Conservation (phyloP, 2,888 invertebrate species). For the Pristionchus japonicus region DNA sequence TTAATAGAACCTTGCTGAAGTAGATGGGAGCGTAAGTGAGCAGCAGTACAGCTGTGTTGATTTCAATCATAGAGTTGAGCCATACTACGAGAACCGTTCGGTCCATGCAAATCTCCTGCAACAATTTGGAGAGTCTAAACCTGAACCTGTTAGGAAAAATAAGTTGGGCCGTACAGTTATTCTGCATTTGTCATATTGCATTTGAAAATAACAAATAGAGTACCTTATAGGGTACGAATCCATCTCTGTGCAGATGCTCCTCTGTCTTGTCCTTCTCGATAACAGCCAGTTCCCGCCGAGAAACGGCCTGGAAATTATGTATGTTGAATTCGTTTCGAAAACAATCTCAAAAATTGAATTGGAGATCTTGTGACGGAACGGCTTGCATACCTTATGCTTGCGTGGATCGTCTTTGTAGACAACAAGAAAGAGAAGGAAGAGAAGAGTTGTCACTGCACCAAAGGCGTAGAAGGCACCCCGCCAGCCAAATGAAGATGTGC, state of each 20-base stretch:
- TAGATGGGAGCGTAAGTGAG: constrained; percentile 70
- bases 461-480: constrained; percentile 69
- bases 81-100: constrained; percentile 59
- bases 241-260: constrained; percentile 65
- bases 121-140: too few species aligned
- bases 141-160: too few species aligned
- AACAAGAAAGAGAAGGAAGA: constrained; percentile 57
- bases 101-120: constrained; percentile 32
- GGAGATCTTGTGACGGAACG: too few species aligned
- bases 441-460: constrained; percentile 51
- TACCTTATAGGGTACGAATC: constrained; percentile 68
- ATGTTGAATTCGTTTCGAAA: too few species aligned
- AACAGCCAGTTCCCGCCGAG: constrained; percentile 56
- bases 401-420: constrained; percentile 63
- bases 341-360: too few species aligned
- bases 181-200: too few species aligned
- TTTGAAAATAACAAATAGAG: not conserved
- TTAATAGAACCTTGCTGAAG: constrained; percentile 58
- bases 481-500: constrained; percentile 64
- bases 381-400: constrained; percentile 11
- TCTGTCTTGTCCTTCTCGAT: constrained; percentile 67
- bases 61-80: constrained; percentile 69
- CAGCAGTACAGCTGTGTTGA: constrained; percentile 68
- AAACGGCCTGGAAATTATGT: constrained; percentile 49
- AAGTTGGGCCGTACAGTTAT: too few species aligned